Base-by-base conservation (phyloP, 2,113 vertebrate genomes). In the Orcinus orca region DNA sequence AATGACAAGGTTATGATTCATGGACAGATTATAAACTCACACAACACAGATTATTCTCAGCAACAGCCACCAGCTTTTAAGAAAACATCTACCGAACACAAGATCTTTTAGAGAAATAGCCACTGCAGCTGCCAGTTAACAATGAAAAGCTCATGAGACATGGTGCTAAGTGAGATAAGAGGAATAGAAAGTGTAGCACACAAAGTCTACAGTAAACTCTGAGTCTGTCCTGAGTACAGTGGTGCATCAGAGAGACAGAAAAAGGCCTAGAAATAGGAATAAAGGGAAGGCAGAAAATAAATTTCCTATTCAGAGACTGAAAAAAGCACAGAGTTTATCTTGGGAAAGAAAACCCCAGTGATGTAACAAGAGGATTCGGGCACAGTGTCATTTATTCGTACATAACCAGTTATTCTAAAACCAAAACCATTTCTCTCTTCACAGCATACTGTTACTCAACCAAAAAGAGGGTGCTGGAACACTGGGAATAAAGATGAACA, bases 51-150 rank as follows among this genome's bases (percentile, higher is more conserved):
- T 90, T 93, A 96, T 92, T 71, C 96, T 94, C 84, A 95, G 81
- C 74, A 81, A 90, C 47, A 96, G 62, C 55, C 85, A 97, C 33
- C 26, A 58, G 77, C 38, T 88, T 96, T 95, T 93, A 85, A 88
- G 76, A 97, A 95, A 93, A 88, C 38, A 90, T 82, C 77, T 80
- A 88, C 87, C 67, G 84, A 97, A 96, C 88, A 95, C 84, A 88
- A 93, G 80, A 55, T 67, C 92, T 94, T 92, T 87, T 77, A 93
- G 92, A 93, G 71, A 88, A 89, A 70, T 1, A 47, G 83, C 63
- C 92, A 65, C 2, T 14, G 44, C 90, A 96, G 95, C 90, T 97
- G 96, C 65, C 68, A 71, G 89, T 58, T 53, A 76, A 96, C 87
- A 97, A 86, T 77, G 73, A 92, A 90, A 82, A 96, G 76, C 97